These are phyloP conservation scores for Drosophila suzukii DNA, from an alignment of 1,140 invertebrate species.

Conservation along the genomic window DNA sequence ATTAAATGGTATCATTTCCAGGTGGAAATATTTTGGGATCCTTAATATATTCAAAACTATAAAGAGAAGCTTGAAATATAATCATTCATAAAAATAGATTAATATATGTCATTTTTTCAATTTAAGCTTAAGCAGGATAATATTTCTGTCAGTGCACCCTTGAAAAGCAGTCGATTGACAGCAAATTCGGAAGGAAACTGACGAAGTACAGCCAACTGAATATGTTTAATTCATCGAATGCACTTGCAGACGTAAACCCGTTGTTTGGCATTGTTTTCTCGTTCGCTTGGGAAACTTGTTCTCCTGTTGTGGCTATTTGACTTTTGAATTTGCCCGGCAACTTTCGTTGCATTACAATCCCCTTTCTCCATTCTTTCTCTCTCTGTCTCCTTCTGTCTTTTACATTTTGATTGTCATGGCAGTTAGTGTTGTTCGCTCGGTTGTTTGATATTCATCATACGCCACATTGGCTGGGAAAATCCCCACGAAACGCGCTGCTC, in stretches of 20 bases:
- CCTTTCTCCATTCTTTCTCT: not conserved
- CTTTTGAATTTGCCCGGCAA: constrained; percentile 42
- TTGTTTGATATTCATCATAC: constrained; percentile 66
- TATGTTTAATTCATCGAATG: constrained; percentile 48
- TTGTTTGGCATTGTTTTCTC: constrained; percentile 20
- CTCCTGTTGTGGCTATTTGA: constrained; percentile 41
- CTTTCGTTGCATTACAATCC: constrained; percentile 22
- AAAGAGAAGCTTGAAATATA: too few relatives aligned
- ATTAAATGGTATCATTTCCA: too few relatives aligned
- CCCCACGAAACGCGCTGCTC: constrained; percentile 18
- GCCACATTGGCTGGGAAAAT: constrained; percentile 40
- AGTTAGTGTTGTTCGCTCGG: constrained; percentile 19
- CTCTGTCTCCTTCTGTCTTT: not conserved
- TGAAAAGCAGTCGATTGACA: constrained; percentile 13
- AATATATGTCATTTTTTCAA: not conserved
- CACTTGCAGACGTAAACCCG: constrained; percentile 3
- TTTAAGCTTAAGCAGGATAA: too few relatives aligned
- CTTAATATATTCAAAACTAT: too few relatives aligned
- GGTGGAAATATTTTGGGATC: too few relatives aligned
- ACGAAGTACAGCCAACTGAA: constrained; percentile 9
- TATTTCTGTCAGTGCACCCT: not conserved
- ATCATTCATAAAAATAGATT: not conserved
- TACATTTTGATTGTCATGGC: constrained; percentile 28
- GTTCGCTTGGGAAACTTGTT: not conserved
- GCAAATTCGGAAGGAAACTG: constrained; percentile 6